Evolutionary conservation across 2,797 vertebrate genomes (phyloP).

Genomic region (Diplodus sargus): DNA sequence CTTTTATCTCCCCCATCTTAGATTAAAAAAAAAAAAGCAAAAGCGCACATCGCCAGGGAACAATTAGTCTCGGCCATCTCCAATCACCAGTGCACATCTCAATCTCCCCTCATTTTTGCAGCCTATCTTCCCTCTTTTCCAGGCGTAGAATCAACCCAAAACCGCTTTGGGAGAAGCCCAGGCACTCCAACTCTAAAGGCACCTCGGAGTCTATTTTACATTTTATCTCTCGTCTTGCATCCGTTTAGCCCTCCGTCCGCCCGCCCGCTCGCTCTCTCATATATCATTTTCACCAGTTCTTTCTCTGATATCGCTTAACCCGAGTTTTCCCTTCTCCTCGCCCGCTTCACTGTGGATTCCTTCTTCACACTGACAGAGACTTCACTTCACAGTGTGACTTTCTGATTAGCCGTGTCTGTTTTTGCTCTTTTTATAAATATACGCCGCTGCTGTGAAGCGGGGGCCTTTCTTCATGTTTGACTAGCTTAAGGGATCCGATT

Average conservation of each 20-base stretch:
- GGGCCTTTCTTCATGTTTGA: conserved; percentile 56
- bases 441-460: conserved; percentile 31
- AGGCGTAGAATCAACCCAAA: conserved; percentile 62
- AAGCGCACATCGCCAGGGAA: conserved; percentile 64
- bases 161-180: conserved; percentile 47
- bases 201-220: conserved; percentile 54
- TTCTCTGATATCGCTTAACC: conserved; percentile 29
- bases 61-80: conserved; percentile 76
- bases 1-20: conserved; percentile 71
- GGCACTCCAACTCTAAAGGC: conserved; percentile 46
- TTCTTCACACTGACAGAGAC: conserved; percentile 23
- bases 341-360: conserved; percentile 13
- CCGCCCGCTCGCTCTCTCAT: conserved; percentile 7
- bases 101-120: conserved; percentile 62
- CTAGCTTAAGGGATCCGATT: conserved; percentile 50
- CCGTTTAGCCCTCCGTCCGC: conserved; percentile 40
- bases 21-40: conserved; percentile 70
- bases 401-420: conserved; percentile 46
- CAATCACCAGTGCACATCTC: conserved; percentile 64
- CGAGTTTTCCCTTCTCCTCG: conserved; percentile 6
- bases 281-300: conserved; percentile 17
- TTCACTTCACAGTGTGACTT: conserved; percentile 44
- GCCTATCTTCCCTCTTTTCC: conserved; percentile 44
- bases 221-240: conserved; percentile 57
- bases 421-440: conserved; percentile 3